Conservation (phyloP, 2,888 invertebrate genomes). For the Apocheima hispidaria region DNA sequence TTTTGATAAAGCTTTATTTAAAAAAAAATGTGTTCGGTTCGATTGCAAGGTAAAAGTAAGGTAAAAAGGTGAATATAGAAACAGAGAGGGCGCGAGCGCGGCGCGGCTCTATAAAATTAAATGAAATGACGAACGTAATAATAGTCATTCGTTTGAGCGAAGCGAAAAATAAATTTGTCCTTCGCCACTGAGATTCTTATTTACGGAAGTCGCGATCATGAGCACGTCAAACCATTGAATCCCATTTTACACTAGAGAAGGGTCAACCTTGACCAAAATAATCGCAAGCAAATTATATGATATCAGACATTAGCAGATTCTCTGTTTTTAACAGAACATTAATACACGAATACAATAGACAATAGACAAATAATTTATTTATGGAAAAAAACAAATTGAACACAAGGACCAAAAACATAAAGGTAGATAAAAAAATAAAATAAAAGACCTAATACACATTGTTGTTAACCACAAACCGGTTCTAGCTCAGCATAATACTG, state of each 20-base stretch:
- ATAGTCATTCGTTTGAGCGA: background rate
- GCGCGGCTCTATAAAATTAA: background rate
- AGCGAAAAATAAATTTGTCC: constrained; percentile 13
- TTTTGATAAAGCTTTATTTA: too few species aligned
- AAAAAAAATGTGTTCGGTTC: background rate
- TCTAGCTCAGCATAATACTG: too few species aligned
- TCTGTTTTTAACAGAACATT: background rate
- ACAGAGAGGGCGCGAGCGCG: too few species aligned
- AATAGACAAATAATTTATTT: too few species aligned
- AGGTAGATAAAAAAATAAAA: too few species aligned
- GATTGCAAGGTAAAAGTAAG: too few species aligned
- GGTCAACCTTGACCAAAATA: constrained; percentile 18
- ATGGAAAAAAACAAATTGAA: too few species aligned
- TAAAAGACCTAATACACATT: too few species aligned
- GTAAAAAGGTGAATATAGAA: background rate
- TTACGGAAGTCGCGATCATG: constrained; percentile 21
- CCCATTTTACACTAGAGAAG: constrained; percentile 10
- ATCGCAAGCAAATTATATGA: background rate
- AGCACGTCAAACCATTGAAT: constrained; percentile 5
- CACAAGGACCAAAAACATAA: too few species aligned
- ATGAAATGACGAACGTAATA: background rate
- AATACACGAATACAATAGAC: background rate
- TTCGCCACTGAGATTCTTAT: constrained; percentile 15
- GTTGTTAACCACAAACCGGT: too few species aligned
- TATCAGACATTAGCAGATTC: background rate